These are phyloP conservation scores for Herminia tarsipennalis DNA, from an alignment of 2,888 invertebrate genomes.

Conservation along the genomic window DNA sequence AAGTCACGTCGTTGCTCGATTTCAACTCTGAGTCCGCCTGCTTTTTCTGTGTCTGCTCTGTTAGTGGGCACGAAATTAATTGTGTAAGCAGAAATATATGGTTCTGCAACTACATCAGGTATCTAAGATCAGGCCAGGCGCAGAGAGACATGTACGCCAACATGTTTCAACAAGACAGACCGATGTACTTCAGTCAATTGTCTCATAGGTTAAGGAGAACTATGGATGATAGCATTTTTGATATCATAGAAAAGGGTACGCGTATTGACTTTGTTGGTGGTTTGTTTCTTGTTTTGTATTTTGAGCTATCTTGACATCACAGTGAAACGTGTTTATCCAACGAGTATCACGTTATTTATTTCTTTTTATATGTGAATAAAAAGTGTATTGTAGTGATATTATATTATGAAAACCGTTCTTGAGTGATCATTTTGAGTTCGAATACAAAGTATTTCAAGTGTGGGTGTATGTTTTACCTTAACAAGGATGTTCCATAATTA, in stretches of 20 bases:
- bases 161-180: constrained; percentile 63
- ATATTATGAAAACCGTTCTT: too few species aligned
- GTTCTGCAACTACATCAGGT: constrained; percentile 67
- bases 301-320: not conserved
- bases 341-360: too few species aligned
- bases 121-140: constrained; percentile 41
- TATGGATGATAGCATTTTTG: constrained; percentile 68
- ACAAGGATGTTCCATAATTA: too few species aligned
- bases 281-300: constrained; percentile 17
- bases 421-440: too few species aligned
- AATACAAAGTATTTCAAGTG: too few species aligned
- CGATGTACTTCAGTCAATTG: constrained; percentile 64
- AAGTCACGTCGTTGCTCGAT: constrained; percentile 58
- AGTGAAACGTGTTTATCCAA: too few species aligned
- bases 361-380: too few species aligned
- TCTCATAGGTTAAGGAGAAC: constrained; percentile 70
- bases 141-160: constrained; percentile 53
- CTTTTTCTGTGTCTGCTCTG: constrained; percentile 67
- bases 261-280: constrained; percentile 13
- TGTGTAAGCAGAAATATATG: constrained; percentile 61
- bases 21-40: constrained; percentile 54
- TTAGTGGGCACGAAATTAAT: constrained; percentile 43
- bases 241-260: constrained; percentile 64
- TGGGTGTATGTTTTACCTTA: not conserved
- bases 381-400: too few species aligned